A percentile compares a stretch with the other conserved stretches of the same genome.
Conservation (phyloP, 2,797 vertebrate genomes). For the Sorex maritimensis region DNA sequence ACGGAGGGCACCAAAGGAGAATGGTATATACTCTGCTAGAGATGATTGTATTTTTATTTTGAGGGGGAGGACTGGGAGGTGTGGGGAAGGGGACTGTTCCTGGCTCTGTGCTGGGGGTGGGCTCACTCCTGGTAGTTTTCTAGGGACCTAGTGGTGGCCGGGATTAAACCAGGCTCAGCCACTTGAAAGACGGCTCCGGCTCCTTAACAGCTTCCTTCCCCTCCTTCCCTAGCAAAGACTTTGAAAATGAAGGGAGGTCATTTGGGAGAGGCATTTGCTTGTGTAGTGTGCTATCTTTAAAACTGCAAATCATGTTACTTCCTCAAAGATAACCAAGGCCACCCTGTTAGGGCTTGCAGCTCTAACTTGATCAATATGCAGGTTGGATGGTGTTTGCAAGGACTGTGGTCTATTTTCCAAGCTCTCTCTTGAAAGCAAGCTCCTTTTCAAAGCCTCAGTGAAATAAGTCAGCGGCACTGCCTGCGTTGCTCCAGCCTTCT, state of each 20-base stretch:
- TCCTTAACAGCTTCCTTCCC: no score
- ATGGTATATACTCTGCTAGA: neutral
- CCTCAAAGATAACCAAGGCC: constrained; percentile 29
- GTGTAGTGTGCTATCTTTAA: constrained; percentile 57
- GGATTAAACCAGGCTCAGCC: no score
- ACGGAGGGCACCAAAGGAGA: constrained; percentile 23
- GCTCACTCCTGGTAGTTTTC: no score
- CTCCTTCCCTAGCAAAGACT: neutral
- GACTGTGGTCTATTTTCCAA: constrained; percentile 44
- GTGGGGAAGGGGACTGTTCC: no score
- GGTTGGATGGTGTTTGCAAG: constrained; percentile 42
- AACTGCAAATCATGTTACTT: constrained; percentile 45
- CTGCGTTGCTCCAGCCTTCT: constrained; percentile 56
- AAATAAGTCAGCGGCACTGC: neutral
- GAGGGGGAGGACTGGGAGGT: no score
- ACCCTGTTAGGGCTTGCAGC: neutral
- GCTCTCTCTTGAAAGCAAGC: constrained; percentile 34
- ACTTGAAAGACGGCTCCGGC: no score
- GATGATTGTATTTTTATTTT: constrained; percentile 10
- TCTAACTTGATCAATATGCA: constrained; percentile 27
- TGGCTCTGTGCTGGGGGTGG: no score
- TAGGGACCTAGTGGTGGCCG: no score
- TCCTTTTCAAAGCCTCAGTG: neutral
- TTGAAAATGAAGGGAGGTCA: constrained; percentile 35
- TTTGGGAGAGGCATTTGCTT: constrained; percentile 14